These are phyloP conservation scores for Biston betularia DNA, from an alignment of 2,888 invertebrate species.

Conservation along the genomic window DNA sequence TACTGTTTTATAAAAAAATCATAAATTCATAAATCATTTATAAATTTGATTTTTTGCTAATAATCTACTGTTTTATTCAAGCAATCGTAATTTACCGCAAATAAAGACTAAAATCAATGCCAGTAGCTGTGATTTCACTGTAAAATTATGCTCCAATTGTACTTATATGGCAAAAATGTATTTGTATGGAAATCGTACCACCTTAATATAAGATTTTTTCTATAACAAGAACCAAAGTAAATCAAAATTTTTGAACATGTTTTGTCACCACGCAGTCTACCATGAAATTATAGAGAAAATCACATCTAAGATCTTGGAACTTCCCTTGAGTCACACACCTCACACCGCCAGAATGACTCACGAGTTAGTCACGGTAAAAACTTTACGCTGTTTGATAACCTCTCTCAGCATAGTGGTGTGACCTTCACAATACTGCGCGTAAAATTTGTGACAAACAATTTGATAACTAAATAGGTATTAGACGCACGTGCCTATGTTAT, in stretches of 20 bases:
- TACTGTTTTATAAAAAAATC: too few species aligned
- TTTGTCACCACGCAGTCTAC: constrained; percentile 40
- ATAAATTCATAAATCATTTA: too few species aligned
- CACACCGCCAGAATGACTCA: constrained; percentile 57
- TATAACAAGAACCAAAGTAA: neutral
- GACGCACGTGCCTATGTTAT: constrained; percentile 20
- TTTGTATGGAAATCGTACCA: too few species aligned
- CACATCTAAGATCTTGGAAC: constrained; percentile 19
- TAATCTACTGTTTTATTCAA: too few species aligned
- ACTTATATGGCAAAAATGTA: too few species aligned
- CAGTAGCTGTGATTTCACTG: too few species aligned
- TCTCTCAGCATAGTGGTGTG: constrained; percentile 51
- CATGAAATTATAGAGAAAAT: constrained; percentile 41
- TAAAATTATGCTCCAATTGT: too few species aligned
- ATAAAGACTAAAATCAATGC: too few species aligned
- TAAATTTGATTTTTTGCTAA: too few species aligned
- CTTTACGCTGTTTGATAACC: constrained; percentile 61
- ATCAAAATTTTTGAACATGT: neutral
- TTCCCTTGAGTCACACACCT: constrained; percentile 44
- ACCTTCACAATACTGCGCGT: constrained; percentile 47
- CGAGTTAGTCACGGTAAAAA: constrained; percentile 60
- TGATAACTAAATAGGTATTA: constrained; percentile 15
- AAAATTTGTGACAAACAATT: constrained; percentile 24
- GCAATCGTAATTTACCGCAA: too few species aligned
- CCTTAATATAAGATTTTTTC: too few species aligned